Evolutionary conservation across 2,113 vertebrate species (phyloP).

Genomic region (Dinomys branickii): DNA sequence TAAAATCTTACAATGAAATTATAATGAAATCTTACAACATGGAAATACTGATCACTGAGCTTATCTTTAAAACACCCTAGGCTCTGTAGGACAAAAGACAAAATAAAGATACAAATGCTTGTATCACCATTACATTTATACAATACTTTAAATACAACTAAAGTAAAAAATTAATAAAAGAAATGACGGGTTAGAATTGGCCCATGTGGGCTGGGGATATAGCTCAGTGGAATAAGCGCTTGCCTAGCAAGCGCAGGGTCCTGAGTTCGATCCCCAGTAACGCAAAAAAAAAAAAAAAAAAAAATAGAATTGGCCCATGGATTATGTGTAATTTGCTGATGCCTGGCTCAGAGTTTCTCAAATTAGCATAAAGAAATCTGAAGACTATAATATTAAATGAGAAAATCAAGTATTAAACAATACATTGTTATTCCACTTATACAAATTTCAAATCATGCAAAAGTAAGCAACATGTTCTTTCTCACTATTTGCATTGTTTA

Average conservation of each 20-base stretch:
- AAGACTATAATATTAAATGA: neutral
- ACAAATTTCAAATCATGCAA: neutral
- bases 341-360: neutral
- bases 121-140: neutral
- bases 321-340: neutral
- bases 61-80: neutral
- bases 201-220: too few species aligned
- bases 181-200: neutral
- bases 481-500: rapidly evolving
- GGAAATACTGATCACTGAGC: neutral
- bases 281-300: too few species aligned
- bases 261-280: too few species aligned
- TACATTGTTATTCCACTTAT: rapidly evolving
- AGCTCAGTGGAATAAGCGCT: too few species aligned
- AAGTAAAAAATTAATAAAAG: neutral
- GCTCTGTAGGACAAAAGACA: neutral
- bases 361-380: neutral
- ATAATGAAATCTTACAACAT: neutral
- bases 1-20: neutral
- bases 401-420: rapidly evolving
- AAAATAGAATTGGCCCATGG: too few species aligned
- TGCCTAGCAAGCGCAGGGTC: too few species aligned
- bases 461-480: neutral
- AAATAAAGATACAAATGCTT: neutral
- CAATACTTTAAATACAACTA: neutral